These are phyloP conservation scores for Leucopsar rothschildi DNA, from an alignment of 2,113 vertebrate species.

Conservation along the genomic window DNA sequence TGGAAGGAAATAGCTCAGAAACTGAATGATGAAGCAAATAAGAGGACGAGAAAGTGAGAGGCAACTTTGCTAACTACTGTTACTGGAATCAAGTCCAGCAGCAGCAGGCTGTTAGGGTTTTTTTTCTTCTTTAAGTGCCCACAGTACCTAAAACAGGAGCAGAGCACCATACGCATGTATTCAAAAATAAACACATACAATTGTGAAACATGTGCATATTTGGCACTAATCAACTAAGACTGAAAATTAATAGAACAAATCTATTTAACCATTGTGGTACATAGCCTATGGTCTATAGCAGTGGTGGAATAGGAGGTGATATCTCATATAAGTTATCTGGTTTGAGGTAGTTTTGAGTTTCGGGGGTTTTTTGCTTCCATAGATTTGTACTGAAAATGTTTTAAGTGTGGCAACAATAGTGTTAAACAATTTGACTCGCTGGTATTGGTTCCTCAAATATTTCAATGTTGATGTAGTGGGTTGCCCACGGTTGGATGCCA, in stretches of 20 bases:
- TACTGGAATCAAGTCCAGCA: conserved; percentile 21
- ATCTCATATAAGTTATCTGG: background rate
- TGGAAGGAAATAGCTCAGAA: conserved; percentile 20
- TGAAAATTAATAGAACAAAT: background rate
- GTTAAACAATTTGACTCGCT: background rate
- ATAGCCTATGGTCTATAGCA: background rate
- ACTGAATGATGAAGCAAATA: background rate
- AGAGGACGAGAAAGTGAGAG: background rate
- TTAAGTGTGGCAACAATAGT: background rate
- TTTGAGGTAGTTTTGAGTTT: background rate
- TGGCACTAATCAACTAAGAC: background rate
- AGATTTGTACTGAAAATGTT: background rate
- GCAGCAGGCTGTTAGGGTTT: background rate
- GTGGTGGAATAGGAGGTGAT: background rate
- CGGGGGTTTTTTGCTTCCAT: background rate
- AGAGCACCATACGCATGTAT: background rate
- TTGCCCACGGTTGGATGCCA: fast-evolving
- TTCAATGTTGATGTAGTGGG: background rate
- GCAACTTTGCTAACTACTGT: background rate
- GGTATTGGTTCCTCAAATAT: background rate
- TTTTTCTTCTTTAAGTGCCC: background rate
- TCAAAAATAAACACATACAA: background rate
- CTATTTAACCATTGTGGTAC: background rate
- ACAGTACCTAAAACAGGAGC: background rate
- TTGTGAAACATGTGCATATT: background rate